phyloP scores from a whole-genome alignment of 2,888 invertebrate genomes.

The Doris montereyensis region DNA sequence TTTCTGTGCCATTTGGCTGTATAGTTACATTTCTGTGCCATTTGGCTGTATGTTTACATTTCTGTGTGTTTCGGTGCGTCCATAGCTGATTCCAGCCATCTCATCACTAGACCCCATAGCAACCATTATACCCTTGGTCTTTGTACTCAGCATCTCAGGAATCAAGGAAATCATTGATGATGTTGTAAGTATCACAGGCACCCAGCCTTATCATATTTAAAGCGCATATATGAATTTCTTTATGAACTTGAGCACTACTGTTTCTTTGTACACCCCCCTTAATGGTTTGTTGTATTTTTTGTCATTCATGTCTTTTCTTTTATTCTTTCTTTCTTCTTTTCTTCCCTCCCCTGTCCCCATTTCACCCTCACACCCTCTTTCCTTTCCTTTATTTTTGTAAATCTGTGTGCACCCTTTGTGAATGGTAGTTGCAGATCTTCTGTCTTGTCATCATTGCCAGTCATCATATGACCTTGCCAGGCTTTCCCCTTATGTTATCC shows the following conservation, averaged over 20 bases:
- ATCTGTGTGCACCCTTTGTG: background rate
- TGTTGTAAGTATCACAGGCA: slow-evolving; percentile 40
- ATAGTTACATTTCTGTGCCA: background rate
- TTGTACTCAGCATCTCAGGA: slow-evolving; percentile 46
- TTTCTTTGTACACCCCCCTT: background rate
- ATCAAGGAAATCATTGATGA: slow-evolving; percentile 47
- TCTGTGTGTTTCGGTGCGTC: no score
- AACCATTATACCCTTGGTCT: slow-evolving; percentile 45
- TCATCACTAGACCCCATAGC: slow-evolving; percentile 44
- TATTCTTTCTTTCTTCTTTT: slow-evolving; percentile 4
- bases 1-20: background rate
- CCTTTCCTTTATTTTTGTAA: background rate
- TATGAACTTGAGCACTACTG: background rate
- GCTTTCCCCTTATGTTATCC: no score
- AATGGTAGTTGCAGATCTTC: no score
- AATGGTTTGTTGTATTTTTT: background rate
- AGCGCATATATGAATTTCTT: background rate
- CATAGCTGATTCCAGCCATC: slow-evolving; percentile 45
- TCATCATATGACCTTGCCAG: no score
- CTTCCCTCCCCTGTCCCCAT: background rate
- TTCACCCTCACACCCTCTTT: background rate
- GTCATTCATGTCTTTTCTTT: slow-evolving; percentile 1
- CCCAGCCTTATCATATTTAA: background rate
- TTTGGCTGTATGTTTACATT: background rate
- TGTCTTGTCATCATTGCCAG: no score